Evolutionary conservation across 2,113 vertebrate species (phyloP).

Genomic region (Craseonycteris thonglongyai): DNA sequence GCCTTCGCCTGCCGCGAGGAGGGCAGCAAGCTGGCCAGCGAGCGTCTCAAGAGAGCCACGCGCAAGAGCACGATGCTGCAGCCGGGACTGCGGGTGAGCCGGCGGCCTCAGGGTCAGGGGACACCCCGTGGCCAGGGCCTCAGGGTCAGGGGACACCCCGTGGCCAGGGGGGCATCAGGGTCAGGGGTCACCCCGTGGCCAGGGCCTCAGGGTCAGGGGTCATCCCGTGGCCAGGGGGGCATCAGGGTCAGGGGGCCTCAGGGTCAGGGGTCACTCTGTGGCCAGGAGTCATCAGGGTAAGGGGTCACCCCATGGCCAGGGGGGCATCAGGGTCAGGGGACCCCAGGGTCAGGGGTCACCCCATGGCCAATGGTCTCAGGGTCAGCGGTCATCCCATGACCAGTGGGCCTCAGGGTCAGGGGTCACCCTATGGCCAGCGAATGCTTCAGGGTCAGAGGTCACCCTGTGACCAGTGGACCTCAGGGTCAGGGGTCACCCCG

Average conservation of each 20-base stretch:
- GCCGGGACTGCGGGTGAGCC: constrained; percentile 78
- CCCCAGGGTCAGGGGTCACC: accelerated
- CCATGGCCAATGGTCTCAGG: too few species aligned
- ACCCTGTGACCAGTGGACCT: too few species aligned
- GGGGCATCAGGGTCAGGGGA: too few species aligned
- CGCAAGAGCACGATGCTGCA: constrained; percentile 85
- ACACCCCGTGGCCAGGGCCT: too few species aligned
- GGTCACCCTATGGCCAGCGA: too few species aligned
- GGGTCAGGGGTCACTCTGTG: accelerated
- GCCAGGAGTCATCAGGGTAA: not conserved
- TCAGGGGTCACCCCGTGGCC: not conserved
- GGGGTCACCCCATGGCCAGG: not conserved
- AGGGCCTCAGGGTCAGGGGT: not conserved
- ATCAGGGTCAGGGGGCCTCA: accelerated
- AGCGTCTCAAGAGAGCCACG: constrained; percentile 89
- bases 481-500: too few species aligned
- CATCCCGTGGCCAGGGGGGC: too few species aligned
- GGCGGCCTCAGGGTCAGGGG: not conserved
- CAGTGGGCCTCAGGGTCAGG: too few species aligned
- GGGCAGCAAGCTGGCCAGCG: constrained; percentile 78
- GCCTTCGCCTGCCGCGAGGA: constrained; percentile 57
- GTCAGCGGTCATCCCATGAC: too few species aligned
- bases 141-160: not conserved
- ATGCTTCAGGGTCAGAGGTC: too few species aligned
- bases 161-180: not conserved